These are phyloP conservation scores for Calameuta filiformis DNA, from an alignment of 2,888 invertebrate species.

Conservation along the genomic window DNA sequence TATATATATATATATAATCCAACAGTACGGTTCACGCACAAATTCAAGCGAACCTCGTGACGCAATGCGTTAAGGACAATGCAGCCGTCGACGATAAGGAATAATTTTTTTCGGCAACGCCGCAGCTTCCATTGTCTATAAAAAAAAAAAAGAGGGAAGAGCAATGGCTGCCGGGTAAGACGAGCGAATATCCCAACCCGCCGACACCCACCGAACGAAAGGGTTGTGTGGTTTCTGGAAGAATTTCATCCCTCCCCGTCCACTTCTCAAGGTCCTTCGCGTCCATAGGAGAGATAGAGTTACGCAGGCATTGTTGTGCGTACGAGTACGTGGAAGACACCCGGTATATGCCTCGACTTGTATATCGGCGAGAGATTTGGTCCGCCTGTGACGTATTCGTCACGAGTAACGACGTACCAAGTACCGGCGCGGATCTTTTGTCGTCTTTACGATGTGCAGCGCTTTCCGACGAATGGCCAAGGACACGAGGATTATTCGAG, in stretches of 20 bases:
- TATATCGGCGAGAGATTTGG: not conserved
- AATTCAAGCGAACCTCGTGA: not conserved
- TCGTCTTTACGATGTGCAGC: not conserved
- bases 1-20: no score
- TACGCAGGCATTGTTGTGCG: conserved; percentile 45
- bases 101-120: not conserved
- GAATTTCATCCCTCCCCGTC: not conserved
- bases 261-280: not conserved
- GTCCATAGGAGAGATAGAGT: conserved; percentile 36
- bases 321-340: not conserved
- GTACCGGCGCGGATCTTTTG: no score
- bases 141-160: no score
- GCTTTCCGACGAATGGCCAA: not conserved
- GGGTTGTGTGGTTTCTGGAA: not conserved
- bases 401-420: not conserved
- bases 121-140: not conserved
- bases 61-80: conserved; percentile 15
- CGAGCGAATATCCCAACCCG: not conserved
- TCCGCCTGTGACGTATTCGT: not conserved
- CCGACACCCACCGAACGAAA: not conserved
- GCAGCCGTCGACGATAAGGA: conserved; percentile 14
- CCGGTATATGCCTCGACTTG: not conserved
- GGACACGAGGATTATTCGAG: not conserved
- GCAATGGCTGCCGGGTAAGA: not conserved
- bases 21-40: not conserved